A percentile compares a stretch with the other conserved stretches of the same genome.
phyloP scores from a whole-genome alignment of 2,888 invertebrate species.

The Cetonia aurata region DNA sequence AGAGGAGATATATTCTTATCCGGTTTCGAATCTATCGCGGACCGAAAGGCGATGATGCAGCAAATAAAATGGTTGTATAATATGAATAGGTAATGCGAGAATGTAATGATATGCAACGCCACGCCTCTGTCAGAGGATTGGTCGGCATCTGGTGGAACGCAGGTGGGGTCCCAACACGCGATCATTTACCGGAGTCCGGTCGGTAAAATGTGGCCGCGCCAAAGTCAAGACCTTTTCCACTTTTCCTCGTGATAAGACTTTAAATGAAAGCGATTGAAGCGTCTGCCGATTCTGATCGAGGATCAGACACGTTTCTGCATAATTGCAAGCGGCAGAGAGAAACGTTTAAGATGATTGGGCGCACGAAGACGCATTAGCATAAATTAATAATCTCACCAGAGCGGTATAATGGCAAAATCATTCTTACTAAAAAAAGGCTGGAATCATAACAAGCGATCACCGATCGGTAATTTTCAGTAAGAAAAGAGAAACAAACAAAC shows the following conservation, averaged over 20 bases:
- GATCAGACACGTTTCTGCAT: slow-evolving; percentile 23
- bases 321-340: slow-evolving; percentile 2
- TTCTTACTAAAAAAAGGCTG: too few species aligned
- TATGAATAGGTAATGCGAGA: slow-evolving; percentile 60
- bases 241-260: slow-evolving; percentile 21
- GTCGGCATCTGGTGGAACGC: slow-evolving; percentile 53
- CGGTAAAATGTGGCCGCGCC: slow-evolving; percentile 25
- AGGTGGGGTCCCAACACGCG: slow-evolving; percentile 56
- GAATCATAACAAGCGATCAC: too few species aligned
- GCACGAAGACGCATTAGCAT: slow-evolving; percentile 15
- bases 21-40: slow-evolving; percentile 17
- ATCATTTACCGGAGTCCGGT: slow-evolving; percentile 41
- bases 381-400: slow-evolving; percentile 12
- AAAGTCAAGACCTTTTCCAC: slow-evolving; percentile 11
- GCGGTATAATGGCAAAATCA: too few species aligned
- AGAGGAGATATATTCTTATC: slow-evolving; percentile 13
- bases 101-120: slow-evolving; percentile 56
- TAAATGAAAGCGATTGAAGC: slow-evolving; percentile 24
- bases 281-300: slow-evolving; percentile 9
- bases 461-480: too few species aligned
- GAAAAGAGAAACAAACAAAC: too few species aligned
- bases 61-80: slow-evolving; percentile 61
- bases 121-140: slow-evolving; percentile 56
- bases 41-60: slow-evolving; percentile 57
- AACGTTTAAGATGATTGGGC: slow-evolving; percentile 20